These are phyloP conservation scores for Gallinago solitaria DNA, from an alignment of 2,797 vertebrate genomes.

Conservation along the genomic window DNA sequence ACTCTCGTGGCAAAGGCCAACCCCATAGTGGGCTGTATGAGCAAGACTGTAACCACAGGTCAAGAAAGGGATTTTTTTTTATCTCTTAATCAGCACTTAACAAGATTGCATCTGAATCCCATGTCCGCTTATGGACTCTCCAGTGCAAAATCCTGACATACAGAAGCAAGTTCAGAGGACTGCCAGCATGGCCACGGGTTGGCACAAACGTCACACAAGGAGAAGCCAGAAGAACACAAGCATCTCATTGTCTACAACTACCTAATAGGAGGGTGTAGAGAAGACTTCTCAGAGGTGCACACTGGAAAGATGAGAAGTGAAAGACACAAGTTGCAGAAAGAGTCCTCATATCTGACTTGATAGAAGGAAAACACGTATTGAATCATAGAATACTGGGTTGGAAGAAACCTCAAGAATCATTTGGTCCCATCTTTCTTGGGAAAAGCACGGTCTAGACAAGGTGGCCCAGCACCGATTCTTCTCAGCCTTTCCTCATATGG, in stretches of 20 bases:
- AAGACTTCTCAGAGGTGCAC: background rate
- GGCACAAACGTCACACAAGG: fast-evolving
- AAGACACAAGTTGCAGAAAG: background rate
- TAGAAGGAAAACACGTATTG: background rate
- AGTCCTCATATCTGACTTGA: fast-evolving
- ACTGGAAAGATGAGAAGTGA: background rate
- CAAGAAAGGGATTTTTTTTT: background rate
- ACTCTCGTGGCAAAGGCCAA: background rate
- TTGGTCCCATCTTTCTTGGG: background rate
- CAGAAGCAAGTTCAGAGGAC: background rate
- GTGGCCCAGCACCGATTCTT: background rate
- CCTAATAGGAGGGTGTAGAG: background rate
- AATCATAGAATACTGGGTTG: background rate
- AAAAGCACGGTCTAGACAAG: background rate
- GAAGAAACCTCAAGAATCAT: background rate
- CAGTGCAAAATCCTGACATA: background rate
- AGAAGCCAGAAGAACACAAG: background rate
- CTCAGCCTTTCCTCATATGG: background rate
- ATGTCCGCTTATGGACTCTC: background rate
- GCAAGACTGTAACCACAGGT: background rate
- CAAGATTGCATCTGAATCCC: background rate
- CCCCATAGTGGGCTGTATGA: background rate
- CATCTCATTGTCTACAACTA: background rate
- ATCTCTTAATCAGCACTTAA: background rate
- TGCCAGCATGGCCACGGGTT: background rate